A percentile compares a stretch with the other conserved stretches of the same genome.
Conservation (phyloP, 2,888 invertebrate genomes). For the Pseudolycoriella hygida region DNA sequence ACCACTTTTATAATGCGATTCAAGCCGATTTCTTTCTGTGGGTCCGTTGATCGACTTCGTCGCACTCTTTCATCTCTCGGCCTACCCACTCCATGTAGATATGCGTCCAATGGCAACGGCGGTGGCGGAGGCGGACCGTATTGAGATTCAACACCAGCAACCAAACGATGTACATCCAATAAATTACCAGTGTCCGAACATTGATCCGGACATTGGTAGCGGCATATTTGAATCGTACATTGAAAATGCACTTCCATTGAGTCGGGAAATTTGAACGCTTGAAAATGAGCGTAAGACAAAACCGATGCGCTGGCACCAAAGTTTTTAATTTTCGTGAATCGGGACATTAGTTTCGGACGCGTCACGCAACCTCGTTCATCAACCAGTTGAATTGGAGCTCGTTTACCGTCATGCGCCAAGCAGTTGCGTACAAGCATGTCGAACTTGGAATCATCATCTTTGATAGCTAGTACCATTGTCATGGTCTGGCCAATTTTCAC, state of each 20-base stretch:
- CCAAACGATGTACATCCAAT: conserved; percentile 37
- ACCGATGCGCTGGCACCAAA: conserved; percentile 87
- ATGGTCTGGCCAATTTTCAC: conserved; percentile 92
- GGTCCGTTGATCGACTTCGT: conserved; percentile 43
- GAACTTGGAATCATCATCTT: conserved; percentile 87
- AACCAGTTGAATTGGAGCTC: conserved; percentile 82
- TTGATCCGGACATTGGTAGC: conserved; percentile 85
- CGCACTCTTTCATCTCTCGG: conserved; percentile 50
- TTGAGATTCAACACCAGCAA: conserved; percentile 36
- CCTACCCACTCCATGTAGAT: conserved; percentile 44
- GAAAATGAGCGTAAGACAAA: conserved; percentile 81
- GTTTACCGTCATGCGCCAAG: conserved; percentile 85
- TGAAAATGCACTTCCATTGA: conserved; percentile 95
- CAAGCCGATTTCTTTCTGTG: conserved; percentile 71
- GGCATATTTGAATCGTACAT: conserved; percentile 85
- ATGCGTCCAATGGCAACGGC: conserved; percentile 41
- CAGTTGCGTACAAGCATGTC: conserved; percentile 91
- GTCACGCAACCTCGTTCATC: conserved; percentile 87
- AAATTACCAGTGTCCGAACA: conserved; percentile 48
- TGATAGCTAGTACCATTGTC: conserved; percentile 92
- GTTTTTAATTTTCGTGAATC: conserved; percentile 88
- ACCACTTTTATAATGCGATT: conserved; percentile 81
- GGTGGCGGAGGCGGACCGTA: conserved; percentile 53
- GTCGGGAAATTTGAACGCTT: conserved; percentile 90
- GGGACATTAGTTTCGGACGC: conserved; percentile 79